Conservation (phyloP, 2,113 vertebrate genomes). For the Otocyon megalotis region DNA sequence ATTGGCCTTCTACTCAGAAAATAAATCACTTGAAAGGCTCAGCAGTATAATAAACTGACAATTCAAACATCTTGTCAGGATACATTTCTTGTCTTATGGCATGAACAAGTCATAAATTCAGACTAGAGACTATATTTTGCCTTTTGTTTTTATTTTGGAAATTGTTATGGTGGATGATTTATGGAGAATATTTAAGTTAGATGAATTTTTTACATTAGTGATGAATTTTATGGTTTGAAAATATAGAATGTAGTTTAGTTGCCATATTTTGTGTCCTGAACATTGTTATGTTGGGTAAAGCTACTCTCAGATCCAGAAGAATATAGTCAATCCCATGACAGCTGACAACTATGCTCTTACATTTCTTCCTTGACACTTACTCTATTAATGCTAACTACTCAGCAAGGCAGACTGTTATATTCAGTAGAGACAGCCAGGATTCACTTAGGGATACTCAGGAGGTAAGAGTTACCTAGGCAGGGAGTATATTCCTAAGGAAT, state of each 20-base stretch:
- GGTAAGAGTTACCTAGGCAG: too few relatives aligned
- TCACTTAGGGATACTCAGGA: background rate
- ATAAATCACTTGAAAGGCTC: slow-evolving; percentile 54
- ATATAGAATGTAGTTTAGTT: background rate
- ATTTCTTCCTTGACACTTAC: background rate
- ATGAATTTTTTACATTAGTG: slow-evolving; percentile 55
- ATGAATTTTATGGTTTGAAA: slow-evolving; percentile 46
- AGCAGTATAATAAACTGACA: slow-evolving; percentile 53
- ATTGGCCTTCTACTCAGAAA: slow-evolving; percentile 50
- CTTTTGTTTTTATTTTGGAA: slow-evolving; percentile 67
- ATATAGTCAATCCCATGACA: slow-evolving; percentile 19
- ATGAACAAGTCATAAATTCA: slow-evolving; percentile 39
- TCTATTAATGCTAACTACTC: background rate
- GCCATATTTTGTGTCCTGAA: slow-evolving; percentile 29
- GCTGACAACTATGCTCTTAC: background rate
- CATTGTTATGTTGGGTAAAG: slow-evolving; percentile 18
- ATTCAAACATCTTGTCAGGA: slow-evolving; percentile 35
- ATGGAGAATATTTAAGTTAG: slow-evolving; percentile 29
- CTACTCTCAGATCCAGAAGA: background rate
- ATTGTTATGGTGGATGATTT: slow-evolving; percentile 34
- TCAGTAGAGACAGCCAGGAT: background rate
- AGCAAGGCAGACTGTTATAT: background rate
- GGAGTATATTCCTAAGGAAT: background rate
- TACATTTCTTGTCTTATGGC: slow-evolving; percentile 40
- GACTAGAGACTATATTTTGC: slow-evolving; percentile 19